Base-by-base conservation (phyloP, 2,888 invertebrate species). In the Augochlorella aurata region DNA sequence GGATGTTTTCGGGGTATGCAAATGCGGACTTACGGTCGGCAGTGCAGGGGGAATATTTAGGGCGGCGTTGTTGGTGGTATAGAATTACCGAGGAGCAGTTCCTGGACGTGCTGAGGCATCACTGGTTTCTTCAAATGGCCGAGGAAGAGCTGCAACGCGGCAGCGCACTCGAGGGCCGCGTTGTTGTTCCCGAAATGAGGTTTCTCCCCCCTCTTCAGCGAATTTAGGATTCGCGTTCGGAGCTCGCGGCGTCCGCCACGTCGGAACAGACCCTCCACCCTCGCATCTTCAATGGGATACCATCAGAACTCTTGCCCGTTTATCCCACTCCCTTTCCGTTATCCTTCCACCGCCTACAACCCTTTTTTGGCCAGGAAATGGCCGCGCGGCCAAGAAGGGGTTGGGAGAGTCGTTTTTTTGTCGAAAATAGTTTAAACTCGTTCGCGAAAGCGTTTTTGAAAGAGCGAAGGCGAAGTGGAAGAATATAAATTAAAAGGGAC, bases 81-180 rank as follows among this genome's bases (percentile, higher is more conserved):
- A 38, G 29, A 73, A 47, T 79, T 91, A 94, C 94, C 94, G 67
- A 94, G 90, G 14, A 94, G 94, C 68, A 95, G 87, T 50, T 94
- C 93, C 86, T 94, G 94, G 38, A 95, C 94, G 68, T 94, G 91
- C 14, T 87, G 87, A 0, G 94, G 95, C 83, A 95, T 91, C 44
- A 94, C 89, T 0, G 94, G 94, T 78, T 93, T 92, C 67, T 93
- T 93, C 47, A 94, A 82, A 69, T 90, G 91, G 18, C 91, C 90
- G 29, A 94, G 86, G 86, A 93, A 94, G 29, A 91, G 87, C 80
- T 93, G 93, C 54, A 94, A 90, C 0, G 94, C 94, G 7, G 94
- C 93, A 0, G 94, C 94, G 49, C 94, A 93, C 86, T 94, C 94
- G 52, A 94, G 83, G 9, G 92, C 92, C 16, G 84, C 82, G 65